Percentiles rank a stretch among this genome's conserved stretches.
Evolutionary conservation across 2,888 invertebrate genomes (phyloP).

Genomic region (Xanthorhoe spadicearia): DNA sequence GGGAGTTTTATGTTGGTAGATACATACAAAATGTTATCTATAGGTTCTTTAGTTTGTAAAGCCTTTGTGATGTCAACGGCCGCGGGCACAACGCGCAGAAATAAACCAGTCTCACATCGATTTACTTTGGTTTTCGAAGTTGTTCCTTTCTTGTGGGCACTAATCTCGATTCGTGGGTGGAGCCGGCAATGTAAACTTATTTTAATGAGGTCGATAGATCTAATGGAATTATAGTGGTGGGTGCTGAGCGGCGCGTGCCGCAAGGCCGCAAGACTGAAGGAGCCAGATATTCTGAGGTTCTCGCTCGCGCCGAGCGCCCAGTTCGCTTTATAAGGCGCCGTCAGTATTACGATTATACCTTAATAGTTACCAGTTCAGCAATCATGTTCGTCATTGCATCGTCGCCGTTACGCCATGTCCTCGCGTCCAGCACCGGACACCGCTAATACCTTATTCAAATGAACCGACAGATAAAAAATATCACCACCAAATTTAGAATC

Average conservation of each 20-base stretch:
- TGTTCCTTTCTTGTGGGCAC: conserved; percentile 52
- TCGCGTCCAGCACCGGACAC: conserved; percentile 64
- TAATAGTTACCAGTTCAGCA: conserved; percentile 64
- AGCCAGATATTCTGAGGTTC: conserved; percentile 66
- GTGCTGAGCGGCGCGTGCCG: conserved; percentile 75
- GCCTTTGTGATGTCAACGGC: conserved; percentile 47
- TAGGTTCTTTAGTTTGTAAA: conserved; percentile 44
- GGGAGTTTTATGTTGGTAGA: conserved; percentile 19
- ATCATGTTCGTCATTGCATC: conserved; percentile 67
- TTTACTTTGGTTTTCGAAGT: conserved; percentile 50
- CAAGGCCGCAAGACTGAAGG: conserved; percentile 78
- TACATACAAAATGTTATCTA: conserved; percentile 36
- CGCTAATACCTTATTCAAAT: conserved; percentile 76
- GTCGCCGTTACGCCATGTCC: conserved; percentile 59
- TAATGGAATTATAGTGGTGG: conserved; percentile 63
- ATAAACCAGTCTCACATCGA: conserved; percentile 51
- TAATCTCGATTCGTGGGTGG: conserved; percentile 48
- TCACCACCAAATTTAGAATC: conserved; percentile 58
- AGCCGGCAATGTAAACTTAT: conserved; percentile 57
- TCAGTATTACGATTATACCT: conserved; percentile 62
- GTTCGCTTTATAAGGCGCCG: conserved; percentile 62
- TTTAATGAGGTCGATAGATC: conserved; percentile 72
- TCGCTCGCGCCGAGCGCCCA: conserved; percentile 58
- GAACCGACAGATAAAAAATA: conserved; percentile 57
- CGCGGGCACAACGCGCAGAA: conserved; percentile 46